Evolutionary conservation across 2,888 invertebrate genomes (phyloP), one percentile per base, ranked within the genome.

Genomic region (Pseudeuparius sepicola): DNA sequence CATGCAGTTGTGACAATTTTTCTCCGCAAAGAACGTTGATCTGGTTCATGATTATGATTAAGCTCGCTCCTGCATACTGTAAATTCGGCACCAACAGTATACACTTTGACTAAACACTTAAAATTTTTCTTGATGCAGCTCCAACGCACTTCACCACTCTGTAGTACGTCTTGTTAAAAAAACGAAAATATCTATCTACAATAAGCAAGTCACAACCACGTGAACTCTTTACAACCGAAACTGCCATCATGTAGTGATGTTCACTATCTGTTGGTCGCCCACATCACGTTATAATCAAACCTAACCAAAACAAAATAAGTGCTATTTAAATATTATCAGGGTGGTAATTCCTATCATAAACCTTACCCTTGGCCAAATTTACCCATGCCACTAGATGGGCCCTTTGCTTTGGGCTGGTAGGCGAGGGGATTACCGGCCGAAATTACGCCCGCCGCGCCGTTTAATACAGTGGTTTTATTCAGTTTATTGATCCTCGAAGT

Each of bases 81-180:
- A 14, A 23, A 9, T 5, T 35, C 30, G 4, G 35, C 14, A n/a
- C 35, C 35, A 35, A 15, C 14, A 9, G 35, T 35, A 16, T 35
- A 35, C 13, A 34, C 7, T 13, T 13, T 34, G 4, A 28, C 28
- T 28, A 3, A 11, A 29, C 34, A 34, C n/a, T 30, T 4, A 4
- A 30, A 12, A 5, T 35, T 29, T 15, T 20, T 36, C 16, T 36
- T n/a, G 10, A 10, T 12, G 14, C 31, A 36, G 14, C 31, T 36
- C 31, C 50, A 47, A 32, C 25, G 32, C 25, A 32, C 14, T 24
- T 25, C 32, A 17, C 31, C 36, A 36, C 31, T 36, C 15, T 36
- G 30, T 20, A 36, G 26, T 4, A 24, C 24, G 11, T 27, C 36
- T 25, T 34, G 10, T 37, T 39, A 16, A 14, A 30, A 38, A 27